These are phyloP conservation scores for Isotomurus palustris DNA, from an alignment of 2,888 invertebrate species.

Conservation along the genomic window DNA sequence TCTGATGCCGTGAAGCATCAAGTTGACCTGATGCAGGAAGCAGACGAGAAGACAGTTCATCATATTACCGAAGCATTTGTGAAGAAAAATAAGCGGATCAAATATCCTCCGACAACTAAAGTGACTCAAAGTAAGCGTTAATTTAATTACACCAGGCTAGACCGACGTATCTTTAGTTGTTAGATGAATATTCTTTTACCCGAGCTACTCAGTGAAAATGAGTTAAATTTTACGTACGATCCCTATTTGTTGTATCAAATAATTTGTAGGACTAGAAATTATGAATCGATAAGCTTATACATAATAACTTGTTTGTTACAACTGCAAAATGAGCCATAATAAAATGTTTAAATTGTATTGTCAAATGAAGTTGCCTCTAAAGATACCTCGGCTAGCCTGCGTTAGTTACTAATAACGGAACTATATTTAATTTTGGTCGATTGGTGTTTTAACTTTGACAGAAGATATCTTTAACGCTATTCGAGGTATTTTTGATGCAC, in stretches of 20 bases:
- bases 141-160: too few relatives aligned
- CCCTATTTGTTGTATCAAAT: too few relatives aligned
- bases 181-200: too few relatives aligned
- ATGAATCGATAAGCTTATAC: too few relatives aligned
- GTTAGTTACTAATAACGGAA: neutral
- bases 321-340: too few relatives aligned
- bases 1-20: neutral
- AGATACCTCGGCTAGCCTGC: slow-evolving; percentile 4
- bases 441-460: slow-evolving; percentile 5
- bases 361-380: too few relatives aligned
- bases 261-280: too few relatives aligned
- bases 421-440: neutral
- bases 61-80: neutral
- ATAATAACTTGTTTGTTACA: too few relatives aligned
- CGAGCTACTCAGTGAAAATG: too few relatives aligned
- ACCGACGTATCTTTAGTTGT: too few relatives aligned
- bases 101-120: neutral
- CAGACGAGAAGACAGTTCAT: neutral
- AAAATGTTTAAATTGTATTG: neutral
- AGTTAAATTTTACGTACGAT: too few relatives aligned
- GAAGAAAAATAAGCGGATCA: neutral
- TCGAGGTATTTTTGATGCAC: slow-evolving; percentile 43
- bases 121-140: slow-evolving; percentile 10
- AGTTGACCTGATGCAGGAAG: neutral
- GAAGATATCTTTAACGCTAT: slow-evolving; percentile 28